Conservation (phyloP, 2,113 vertebrate species). For the Toxostoma redivivum region DNA sequence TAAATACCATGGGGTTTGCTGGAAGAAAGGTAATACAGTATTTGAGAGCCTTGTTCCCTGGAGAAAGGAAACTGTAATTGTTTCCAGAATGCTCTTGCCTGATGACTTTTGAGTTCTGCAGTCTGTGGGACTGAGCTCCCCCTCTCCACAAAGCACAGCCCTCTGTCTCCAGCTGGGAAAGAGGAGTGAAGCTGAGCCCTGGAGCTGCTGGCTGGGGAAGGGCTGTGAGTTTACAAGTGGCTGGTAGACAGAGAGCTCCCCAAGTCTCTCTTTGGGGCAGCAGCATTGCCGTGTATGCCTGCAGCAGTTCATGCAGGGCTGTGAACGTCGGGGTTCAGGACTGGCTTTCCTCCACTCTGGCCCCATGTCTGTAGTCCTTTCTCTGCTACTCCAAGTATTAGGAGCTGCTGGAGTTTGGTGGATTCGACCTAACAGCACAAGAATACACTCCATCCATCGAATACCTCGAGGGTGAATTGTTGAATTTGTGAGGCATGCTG, state of each 20-base stretch:
- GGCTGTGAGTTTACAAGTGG: neutral
- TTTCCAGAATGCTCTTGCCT: neutral
- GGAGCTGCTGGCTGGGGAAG: neutral
- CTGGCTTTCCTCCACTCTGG: neutral
- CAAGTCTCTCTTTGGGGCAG: neutral
- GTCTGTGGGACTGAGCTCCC: neutral
- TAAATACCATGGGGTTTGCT: neutral
- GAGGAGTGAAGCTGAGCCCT: neutral
- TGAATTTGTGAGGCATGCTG: neutral
- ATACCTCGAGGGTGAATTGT: neutral
- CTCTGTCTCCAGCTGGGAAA: accelerated
- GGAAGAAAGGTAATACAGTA: neutral
- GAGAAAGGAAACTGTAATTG: constrained; percentile 24
- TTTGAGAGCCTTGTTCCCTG: neutral
- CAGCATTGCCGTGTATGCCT: neutral
- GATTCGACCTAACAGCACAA: neutral
- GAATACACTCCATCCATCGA: neutral
- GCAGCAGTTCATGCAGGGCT: neutral
- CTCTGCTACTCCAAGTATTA: neutral
- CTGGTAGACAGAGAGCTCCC: neutral
- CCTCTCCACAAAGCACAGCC: neutral
- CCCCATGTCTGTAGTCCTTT: neutral
- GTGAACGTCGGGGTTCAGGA: neutral
- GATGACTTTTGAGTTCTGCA: neutral
- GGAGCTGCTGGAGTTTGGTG: neutral